phyloP scores from a whole-genome alignment of 2,797 vertebrate species.

The Artibeus lituratus region DNA sequence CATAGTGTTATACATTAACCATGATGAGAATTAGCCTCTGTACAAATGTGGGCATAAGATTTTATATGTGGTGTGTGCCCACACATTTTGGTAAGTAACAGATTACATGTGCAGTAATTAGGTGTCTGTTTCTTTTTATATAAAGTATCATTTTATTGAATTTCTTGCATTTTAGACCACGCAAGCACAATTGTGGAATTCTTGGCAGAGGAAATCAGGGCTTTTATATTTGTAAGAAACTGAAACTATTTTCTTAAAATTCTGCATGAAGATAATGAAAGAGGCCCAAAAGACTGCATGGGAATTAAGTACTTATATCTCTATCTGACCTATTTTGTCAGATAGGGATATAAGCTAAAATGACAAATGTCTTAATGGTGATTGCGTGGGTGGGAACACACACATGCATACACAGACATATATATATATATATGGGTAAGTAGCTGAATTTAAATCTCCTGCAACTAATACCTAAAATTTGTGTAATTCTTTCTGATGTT shows the following conservation, averaged over 20 bases:
- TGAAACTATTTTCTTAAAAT: slow-evolving; percentile 28
- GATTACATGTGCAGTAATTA: not conserved
- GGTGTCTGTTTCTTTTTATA: not conserved
- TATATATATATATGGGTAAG: rapidly evolving
- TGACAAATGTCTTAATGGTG: not conserved
- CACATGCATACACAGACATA: rapidly evolving
- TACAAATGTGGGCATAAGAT: not conserved
- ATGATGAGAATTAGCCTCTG: not conserved
- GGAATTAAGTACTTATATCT: not conserved
- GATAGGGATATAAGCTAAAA: not conserved
- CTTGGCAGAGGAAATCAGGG: not conserved
- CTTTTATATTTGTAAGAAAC: slow-evolving; percentile 23
- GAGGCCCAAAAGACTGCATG: not conserved
- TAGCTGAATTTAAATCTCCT: slow-evolving; percentile 10
- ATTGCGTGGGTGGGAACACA: rapidly evolving
- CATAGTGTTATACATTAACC: not conserved
- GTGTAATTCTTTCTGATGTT: not conserved
- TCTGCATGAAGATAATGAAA: not conserved
- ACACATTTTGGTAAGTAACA: not conserved
- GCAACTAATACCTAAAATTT: not conserved
- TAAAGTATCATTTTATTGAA: not conserved
- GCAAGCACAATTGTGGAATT: not conserved
- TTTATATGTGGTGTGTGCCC: not conserved
- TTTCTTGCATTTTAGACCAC: not conserved
- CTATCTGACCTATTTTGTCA: not conserved